Evolutionary conservation across 2,888 invertebrate species (phyloP).

Genomic region (Nomada ruficornis): DNA sequence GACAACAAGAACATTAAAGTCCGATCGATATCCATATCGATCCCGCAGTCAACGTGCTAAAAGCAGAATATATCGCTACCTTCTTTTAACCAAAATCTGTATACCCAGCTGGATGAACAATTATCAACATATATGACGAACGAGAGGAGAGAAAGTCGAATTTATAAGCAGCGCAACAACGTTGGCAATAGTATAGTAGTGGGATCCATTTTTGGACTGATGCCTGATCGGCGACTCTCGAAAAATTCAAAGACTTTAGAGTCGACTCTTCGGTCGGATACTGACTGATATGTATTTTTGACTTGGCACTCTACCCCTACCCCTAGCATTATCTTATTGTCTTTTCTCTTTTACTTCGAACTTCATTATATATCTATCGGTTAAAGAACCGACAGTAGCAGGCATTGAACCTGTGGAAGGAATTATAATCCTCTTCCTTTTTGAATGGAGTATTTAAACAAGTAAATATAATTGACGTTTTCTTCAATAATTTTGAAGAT

Average conservation of each 20-base stretch:
- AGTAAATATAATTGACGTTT: background rate
- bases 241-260: conserved; percentile 81
- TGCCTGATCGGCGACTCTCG: conserved; percentile 82
- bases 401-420: conserved; percentile 29
- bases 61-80: too few relatives aligned
- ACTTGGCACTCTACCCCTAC: conserved; percentile 71
- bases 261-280: conserved; percentile 39
- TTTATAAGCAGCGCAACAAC: conserved; percentile 47
- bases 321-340: conserved; percentile 36
- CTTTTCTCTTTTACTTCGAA: conserved; percentile 23
- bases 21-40: too few relatives aligned
- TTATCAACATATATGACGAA: background rate
- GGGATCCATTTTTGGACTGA: conserved; percentile 77
- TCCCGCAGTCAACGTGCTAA: too few relatives aligned
- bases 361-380: conserved; percentile 39
- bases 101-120: background rate
- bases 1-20: too few relatives aligned
- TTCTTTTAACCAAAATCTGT: background rate
- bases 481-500: background rate
- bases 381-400: conserved; percentile 31
- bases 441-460: background rate
- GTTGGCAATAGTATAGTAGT: conserved; percentile 46
- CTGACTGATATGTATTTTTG: conserved; percentile 79
- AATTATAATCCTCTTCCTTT: conserved; percentile 15
- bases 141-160: conserved; percentile 20